Base-by-base conservation (phyloP, 2,888 invertebrate species). In the Tiliacea aurago region DNA sequence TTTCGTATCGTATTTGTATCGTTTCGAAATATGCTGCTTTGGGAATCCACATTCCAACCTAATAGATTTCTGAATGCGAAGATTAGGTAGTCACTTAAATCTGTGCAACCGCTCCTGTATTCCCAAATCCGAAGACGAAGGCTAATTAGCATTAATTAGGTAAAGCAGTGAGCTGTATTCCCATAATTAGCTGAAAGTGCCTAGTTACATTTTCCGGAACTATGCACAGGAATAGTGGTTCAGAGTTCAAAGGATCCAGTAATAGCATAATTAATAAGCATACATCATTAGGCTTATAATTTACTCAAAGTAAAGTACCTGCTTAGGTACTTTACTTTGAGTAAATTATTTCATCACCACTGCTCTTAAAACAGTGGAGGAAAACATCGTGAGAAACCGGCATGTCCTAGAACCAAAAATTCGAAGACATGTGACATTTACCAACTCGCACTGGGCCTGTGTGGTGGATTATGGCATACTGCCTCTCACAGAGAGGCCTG, bases 121-220 rank as follows among this genome's bases (percentile, higher is more conserved):
- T 23, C 20, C 28, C 23, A 41, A 41, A 70, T 47, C 13, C 47
- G 10, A n/a, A n/a, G 45, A 41, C n/a, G 45, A 61, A 43, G 13
- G 7, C 0, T 70, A 47, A 75, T 75, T 61, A 79, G 13, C 47
- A 71, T 71, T 63, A 77, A 79, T 77, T 76, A 62, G 0, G 23
- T 59, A 33, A 61, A 61, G 41, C 71, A 47, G 53, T 79, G 23
- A 53, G 20, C 41, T 53, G 72, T 43, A 55, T 70, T 53, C 28
- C 51, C 53, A 20, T 47, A 49, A 47, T 43, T 41, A 43, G 23
- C 28, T 59, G 45, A 4, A n/a, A 33, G 43, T 37, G 58, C 13
- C 13, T 51, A 28, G 37, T 55, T 43, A 75, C 18, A n/a, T 10
- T 53, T 78, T 61, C 79, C 53, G 41, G 20, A 71, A 53, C 71